Conservation (phyloP, 2,797 vertebrate species). For the Sebastes minor region DNA sequence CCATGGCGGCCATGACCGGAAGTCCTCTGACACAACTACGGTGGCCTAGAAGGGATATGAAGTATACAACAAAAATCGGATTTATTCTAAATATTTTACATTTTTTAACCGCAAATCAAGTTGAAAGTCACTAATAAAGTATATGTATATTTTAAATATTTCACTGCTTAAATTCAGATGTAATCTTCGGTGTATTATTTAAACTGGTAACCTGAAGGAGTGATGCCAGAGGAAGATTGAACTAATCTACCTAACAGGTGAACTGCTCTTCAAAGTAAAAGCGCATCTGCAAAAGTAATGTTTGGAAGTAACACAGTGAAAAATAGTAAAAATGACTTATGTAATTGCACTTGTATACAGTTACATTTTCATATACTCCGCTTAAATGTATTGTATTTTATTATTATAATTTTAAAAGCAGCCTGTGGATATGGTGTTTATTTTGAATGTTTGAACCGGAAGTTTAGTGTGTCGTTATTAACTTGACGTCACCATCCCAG, state of each 20-base stretch:
- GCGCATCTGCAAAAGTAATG: not conserved
- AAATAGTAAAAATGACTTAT: no score
- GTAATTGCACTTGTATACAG: not conserved
- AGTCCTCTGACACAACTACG: conserved; percentile 9
- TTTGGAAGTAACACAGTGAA: not conserved
- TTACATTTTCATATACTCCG: not conserved
- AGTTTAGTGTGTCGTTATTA: not conserved
- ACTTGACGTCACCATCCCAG: not conserved
- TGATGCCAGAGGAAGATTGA: not conserved
- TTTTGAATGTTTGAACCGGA: conserved; percentile 38
- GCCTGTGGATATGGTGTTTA: not conserved
- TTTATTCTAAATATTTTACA: not conserved
- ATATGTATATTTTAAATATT: not conserved
- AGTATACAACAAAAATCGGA: no score
- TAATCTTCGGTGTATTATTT: not conserved
- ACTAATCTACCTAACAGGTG: not conserved
- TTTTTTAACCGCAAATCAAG: not conserved
- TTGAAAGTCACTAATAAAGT: not conserved
- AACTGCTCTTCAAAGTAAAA: conserved; percentile 13
- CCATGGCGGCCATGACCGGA: conserved; percentile 30
- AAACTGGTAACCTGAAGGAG: not conserved
- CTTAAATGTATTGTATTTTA: not conserved
- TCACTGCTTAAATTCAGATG: no score
- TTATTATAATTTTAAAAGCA: not conserved
- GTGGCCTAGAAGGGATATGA: conserved; percentile 11